Conservation (phyloP, 2,888 invertebrate species). For the Troides helena region DNA sequence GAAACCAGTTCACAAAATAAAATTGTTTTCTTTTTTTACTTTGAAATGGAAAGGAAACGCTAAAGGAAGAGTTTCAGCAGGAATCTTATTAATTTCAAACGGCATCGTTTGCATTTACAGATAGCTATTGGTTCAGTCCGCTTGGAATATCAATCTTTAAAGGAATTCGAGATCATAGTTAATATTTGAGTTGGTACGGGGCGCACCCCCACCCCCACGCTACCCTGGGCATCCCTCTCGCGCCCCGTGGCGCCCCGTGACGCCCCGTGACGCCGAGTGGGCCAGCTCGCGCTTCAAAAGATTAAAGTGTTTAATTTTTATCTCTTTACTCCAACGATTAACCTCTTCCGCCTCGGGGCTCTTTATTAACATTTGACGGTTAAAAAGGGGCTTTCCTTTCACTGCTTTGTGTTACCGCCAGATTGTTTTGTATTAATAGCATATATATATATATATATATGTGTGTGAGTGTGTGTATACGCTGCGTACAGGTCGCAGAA, state of each 20-base stretch:
- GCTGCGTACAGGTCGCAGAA: no score
- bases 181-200: slow-evolving; percentile 26
- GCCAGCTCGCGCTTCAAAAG: slow-evolving; percentile 34
- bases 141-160: slow-evolving; percentile 25
- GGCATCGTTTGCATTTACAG: neutral
- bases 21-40: no score
- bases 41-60: no score
- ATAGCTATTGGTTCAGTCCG: slow-evolving; percentile 17
- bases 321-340: slow-evolving; percentile 48
- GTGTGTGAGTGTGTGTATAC: no score
- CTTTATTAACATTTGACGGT: slow-evolving; percentile 37
- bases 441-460: no score
- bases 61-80: neutral
- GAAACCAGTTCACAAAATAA: no score
- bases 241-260: neutral
- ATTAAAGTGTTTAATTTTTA: slow-evolving; percentile 46
- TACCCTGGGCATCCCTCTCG: no score
- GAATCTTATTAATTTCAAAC: neutral
- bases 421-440: no score
- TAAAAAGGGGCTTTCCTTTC: slow-evolving; percentile 29
- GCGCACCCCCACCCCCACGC: neutral
- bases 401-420: neutral
- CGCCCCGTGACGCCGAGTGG: slow-evolving; percentile 8
- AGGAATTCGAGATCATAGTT: slow-evolving; percentile 27
- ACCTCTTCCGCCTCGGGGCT: slow-evolving; percentile 35